Evolutionary conservation across 1,140 invertebrate species (phyloP), one percentile per base, ranked within the genome.

Genomic region (Aphis craccivora): DNA sequence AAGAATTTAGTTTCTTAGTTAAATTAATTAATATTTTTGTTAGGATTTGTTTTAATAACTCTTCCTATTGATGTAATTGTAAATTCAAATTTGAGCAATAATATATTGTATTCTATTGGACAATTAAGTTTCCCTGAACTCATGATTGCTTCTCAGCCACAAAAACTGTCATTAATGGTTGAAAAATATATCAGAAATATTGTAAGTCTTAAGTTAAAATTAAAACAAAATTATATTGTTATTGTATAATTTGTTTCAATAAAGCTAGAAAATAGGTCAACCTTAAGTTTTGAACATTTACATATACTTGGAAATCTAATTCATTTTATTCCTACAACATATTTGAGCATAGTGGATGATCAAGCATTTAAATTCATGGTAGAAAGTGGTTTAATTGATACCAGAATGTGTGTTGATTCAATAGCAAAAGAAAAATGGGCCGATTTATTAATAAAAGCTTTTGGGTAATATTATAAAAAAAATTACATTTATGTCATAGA

Each of bases 261-360:
- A 93, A 11, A 93, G 91, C 40, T 86, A 20, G 84, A 84, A 53
- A 93, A 55, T 93, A 37, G 6, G 40, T 60, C 91, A 22, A n/a
- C 18, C 84, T 84, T 93, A 86, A 86, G 48, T 84, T 53, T 40
- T 84, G 91, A 93, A 20, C 48, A 93, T 20, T 93, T 93, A 43
- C 84, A 86, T 55, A 86, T 25, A 55, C 76, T 93, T n/a, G 91
- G 91, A 53, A 93, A 93, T 93, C n/a, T 93, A 84, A 93, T 37
- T 7, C 91, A 93, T 93, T 93, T 93, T 93, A 83, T 93, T 51
- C 35, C 76, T 37, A 40, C 37, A 40, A 55, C n/a, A 30, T 53
- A 93, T 53, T 93, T 93, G 6, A 40, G 35, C 43, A 7, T 40
- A 55, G 51, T 93, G 7, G 91, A 93, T 20, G 81, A 30, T 86